phyloP scores from a whole-genome alignment of 2,113 vertebrate species.

The Cyrtonyx montezumae region DNA sequence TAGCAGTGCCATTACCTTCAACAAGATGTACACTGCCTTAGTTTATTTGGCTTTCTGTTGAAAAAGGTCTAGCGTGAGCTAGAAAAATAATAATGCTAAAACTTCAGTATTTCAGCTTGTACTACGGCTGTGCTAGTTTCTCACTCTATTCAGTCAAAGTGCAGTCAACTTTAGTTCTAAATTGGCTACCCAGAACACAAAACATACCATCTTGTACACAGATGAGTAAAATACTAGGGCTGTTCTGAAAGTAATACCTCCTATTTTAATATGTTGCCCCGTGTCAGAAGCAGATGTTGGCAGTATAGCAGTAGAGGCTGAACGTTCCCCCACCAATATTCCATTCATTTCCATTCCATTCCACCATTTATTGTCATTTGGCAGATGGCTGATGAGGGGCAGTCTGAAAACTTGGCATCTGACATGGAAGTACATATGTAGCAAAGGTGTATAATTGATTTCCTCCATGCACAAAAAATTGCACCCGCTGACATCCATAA shows the following conservation, averaged over 20 bases:
- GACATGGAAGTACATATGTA: too few relatives aligned
- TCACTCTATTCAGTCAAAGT: background rate
- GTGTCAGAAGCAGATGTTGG: too few relatives aligned
- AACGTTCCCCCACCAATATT: too few relatives aligned
- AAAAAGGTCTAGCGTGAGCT: background rate
- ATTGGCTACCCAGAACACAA: background rate
- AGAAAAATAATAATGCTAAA: background rate
- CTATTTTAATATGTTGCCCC: too few relatives aligned
- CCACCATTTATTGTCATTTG: too few relatives aligned
- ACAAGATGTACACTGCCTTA: background rate
- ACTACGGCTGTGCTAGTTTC: background rate
- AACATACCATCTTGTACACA: background rate
- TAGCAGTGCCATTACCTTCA: background rate
- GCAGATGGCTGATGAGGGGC: too few relatives aligned
- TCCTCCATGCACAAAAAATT: too few relatives aligned
- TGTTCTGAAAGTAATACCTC: background rate
- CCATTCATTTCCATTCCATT: too few relatives aligned
- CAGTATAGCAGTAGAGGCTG: too few relatives aligned
- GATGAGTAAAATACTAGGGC: background rate
- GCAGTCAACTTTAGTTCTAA: background rate
- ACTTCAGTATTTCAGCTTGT: background rate
- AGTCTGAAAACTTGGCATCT: too few relatives aligned
- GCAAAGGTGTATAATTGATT: too few relatives aligned
- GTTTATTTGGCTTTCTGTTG: background rate
- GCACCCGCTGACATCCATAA: too few relatives aligned